A percentile compares a stretch with the other conserved stretches of the same genome.
These are phyloP conservation scores for Ochropacha duplaris DNA, from an alignment of 2,888 invertebrate species.

Conservation along the genomic window DNA sequence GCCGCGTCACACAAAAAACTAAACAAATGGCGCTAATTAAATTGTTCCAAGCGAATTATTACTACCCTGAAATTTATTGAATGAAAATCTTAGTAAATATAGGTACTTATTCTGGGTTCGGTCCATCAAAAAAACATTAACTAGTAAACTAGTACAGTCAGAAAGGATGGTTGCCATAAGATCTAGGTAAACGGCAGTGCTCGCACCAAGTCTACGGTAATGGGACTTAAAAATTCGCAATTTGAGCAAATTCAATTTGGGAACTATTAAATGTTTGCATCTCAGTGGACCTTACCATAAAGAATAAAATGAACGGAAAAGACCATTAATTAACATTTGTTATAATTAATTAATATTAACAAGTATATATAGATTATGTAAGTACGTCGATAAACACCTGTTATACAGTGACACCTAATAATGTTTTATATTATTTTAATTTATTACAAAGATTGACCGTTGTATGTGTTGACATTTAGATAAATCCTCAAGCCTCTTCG, in stretches of 20 bases:
- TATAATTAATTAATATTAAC: constrained; percentile 80
- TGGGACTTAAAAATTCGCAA: not conserved
- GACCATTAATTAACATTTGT: constrained; percentile 73
- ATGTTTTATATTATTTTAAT: constrained; percentile 57
- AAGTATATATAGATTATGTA: constrained; percentile 80
- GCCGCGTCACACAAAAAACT: constrained; percentile 31
- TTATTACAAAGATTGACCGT: constrained; percentile 60
- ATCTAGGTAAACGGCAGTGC: not conserved
- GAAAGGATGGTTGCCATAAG: not conserved
- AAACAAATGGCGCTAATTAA: constrained; percentile 19
- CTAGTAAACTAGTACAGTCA: not conserved
- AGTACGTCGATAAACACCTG: constrained; percentile 77
- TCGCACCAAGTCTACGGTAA: not conserved
- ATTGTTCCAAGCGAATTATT: constrained; percentile 42
- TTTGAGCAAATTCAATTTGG: not conserved
- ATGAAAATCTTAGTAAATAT: constrained; percentile 11
- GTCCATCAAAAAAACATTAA: not conserved
- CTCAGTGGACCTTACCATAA: constrained; percentile 27
- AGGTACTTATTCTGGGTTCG: constrained; percentile 11
- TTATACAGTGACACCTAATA: constrained; percentile 81
- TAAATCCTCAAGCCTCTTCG: not conserved
- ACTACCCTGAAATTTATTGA: constrained; percentile 44
- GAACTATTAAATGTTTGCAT: not conserved
- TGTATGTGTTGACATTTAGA: constrained; percentile 38
- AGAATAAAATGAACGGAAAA: constrained; percentile 39